Evolutionary conservation across 2,797 vertebrate species (phyloP).

Genomic region (Pampus argenteus): DNA sequence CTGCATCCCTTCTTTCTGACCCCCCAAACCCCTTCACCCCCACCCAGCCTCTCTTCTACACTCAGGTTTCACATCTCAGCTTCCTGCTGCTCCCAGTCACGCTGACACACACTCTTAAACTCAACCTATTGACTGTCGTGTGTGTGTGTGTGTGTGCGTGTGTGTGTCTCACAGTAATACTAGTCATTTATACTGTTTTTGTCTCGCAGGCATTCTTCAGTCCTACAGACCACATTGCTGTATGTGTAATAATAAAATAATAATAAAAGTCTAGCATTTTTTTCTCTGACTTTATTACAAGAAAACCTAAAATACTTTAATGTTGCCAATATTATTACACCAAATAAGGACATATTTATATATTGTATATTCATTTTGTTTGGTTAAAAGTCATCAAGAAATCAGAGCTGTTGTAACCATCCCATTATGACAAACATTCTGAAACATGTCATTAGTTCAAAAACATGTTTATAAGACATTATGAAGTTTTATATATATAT

Average conservation of each 20-base stretch:
- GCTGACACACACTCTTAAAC: slow-evolving; percentile 70
- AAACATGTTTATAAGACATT: no score
- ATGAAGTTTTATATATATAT: no score
- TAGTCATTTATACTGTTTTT: neutral
- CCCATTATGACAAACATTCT: neutral
- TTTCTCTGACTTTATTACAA: no score
- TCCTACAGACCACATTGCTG: no score
- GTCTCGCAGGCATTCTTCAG: neutral
- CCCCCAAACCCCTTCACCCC: slow-evolving; percentile 13
- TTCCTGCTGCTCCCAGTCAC: slow-evolving; percentile 73
- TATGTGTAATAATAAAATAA: no score
- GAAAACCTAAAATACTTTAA: no score
- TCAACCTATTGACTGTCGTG: slow-evolving; percentile 41
- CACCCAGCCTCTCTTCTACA: slow-evolving; percentile 53
- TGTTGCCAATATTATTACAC: neutral
- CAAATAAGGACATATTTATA: neutral
- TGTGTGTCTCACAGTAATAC: neutral
- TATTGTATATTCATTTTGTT: neutral
- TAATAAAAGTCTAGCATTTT: no score
- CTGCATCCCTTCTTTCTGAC: slow-evolving; percentile 36
- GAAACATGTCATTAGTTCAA: no score
- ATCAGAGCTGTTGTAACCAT: neutral
- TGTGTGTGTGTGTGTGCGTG: neutral
- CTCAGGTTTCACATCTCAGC: slow-evolving; percentile 75
- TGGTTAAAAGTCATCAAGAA: neutral